Base-by-base conservation (phyloP, 2,888 invertebrate species). In the Tipula lateralis region DNA sequence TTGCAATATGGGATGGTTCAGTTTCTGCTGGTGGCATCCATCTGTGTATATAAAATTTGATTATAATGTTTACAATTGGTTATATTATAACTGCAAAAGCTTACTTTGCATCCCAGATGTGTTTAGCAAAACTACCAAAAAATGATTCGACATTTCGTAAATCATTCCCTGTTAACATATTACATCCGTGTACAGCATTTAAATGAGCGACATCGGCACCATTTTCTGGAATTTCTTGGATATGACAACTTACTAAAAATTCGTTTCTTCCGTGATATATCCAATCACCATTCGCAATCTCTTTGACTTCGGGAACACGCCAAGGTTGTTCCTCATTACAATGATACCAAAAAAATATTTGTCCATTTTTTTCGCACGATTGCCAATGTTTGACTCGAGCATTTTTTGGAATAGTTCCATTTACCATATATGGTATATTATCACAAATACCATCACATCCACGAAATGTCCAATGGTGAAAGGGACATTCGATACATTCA, bases 201-300 rank as follows among this genome's bases (percentile, higher is more conserved):
- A 97, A 91, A 88, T 97, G 97, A 0, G 95, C 94, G 0, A 95
- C 92, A 87, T 97, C 97, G 0, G 96, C 95, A 0, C 96, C 97
- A 87, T 97, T 97, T 88, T 97, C 97, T 0, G 97, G 96, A 50
- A 97, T 95, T 87, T 97, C 97, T 95, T 95, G 94, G 86, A 96
- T 94, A 88, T 96, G 96, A 85, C 94, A 93, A 87, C 93, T 94
- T 85, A 96, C 92, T 7, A 92, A 90, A 87, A 95, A 96, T 87
- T 96, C 95, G 84, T 95, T 96, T 4, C 95, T 90, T 0, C 97
- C 97, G 30, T 94, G 91, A 87, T 93, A 95, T 0, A 90, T 90
- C 93, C 94, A 95, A 0, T 88, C 86, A 0, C 92, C 92, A 12
- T 87, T 89, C 5, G 90, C 88, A 30, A 95, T 91, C 86, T 93